These are phyloP conservation scores for Picathartes gymnocephalus DNA, from an alignment of 2,113 vertebrate genomes.

Conservation along the genomic window DNA sequence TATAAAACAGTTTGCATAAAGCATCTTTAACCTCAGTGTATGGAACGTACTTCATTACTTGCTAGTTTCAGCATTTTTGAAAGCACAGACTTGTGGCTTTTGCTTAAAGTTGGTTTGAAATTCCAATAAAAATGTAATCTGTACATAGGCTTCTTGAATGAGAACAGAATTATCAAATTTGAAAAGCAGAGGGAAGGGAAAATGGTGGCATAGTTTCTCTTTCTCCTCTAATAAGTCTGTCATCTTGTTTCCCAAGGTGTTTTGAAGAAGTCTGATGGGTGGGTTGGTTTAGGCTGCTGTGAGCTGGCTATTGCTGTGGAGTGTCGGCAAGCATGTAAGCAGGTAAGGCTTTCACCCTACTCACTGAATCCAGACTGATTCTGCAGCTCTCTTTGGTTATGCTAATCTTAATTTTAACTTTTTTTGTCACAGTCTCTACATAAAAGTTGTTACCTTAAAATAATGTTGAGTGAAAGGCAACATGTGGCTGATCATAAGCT, in stretches of 20 bases:
- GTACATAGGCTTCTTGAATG: neutral
- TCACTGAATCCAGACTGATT: neutral
- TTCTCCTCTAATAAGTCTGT: neutral
- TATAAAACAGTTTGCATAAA: neutral
- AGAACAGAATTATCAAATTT: neutral
- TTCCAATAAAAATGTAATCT: neutral
- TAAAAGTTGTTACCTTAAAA: neutral
- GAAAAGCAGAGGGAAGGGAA: neutral
- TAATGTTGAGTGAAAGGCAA: neutral
- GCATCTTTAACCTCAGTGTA: neutral
- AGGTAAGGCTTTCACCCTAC: conserved; percentile 73
- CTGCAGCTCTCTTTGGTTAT: neutral
- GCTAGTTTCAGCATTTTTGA: neutral
- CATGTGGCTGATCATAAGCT: neutral
- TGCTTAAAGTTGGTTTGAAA: neutral
- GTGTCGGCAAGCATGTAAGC: conserved; percentile 90
- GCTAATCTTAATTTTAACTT: neutral
- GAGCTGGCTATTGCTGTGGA: conserved; percentile 92
- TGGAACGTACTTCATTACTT: neutral
- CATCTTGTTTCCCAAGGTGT: conserved; percentile 79
- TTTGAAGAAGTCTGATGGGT: conserved; percentile 91
- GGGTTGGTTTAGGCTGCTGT: conserved; percentile 97
- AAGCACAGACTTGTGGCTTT: neutral
- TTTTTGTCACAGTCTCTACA: neutral
- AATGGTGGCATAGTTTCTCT: neutral